These are phyloP conservation scores for Percina caprodes DNA, from an alignment of 2,113 vertebrate genomes.

Conservation along the genomic window DNA sequence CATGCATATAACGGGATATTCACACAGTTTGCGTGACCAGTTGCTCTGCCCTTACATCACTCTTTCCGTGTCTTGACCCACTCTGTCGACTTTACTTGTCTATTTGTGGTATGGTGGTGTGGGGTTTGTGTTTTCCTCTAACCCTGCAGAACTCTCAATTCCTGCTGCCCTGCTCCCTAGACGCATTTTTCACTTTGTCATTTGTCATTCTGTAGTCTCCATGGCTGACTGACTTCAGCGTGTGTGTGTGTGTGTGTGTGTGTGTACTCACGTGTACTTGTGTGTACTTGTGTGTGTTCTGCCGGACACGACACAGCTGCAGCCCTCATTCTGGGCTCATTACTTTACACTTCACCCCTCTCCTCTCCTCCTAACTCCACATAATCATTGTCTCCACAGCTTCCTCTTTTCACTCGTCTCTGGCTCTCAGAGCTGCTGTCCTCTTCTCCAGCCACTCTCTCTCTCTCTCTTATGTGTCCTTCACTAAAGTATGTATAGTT, in stretches of 20 bases:
- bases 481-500: neutral
- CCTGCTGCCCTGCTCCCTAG: conserved; percentile 60
- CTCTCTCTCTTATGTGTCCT: neutral
- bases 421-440: conserved; percentile 2
- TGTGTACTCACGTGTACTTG: no score
- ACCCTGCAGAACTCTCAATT: conserved; percentile 56
- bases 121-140: conserved; percentile 54
- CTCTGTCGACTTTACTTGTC: conserved; percentile 21
- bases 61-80: conserved; percentile 24
- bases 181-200: conserved; percentile 77
- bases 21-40: neutral
- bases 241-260: conserved; percentile 24
- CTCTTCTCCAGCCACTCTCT: neutral
- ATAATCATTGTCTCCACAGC: conserved; percentile 44
- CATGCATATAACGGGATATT: conserved; percentile 4
- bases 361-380: conserved; percentile 40
- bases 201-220: conserved; percentile 71
- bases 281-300: conserved; percentile 31
- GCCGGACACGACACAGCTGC: conserved; percentile 70
- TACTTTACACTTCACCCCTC: conserved; percentile 69
- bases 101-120: conserved; percentile 21
- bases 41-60: conserved; percentile 12
- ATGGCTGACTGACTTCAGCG: conserved; percentile 49
- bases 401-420: conserved; percentile 11
- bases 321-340: conserved; percentile 70